Conservation (phyloP, 1,140 invertebrate species). For the Drosophila santomea region DNA sequence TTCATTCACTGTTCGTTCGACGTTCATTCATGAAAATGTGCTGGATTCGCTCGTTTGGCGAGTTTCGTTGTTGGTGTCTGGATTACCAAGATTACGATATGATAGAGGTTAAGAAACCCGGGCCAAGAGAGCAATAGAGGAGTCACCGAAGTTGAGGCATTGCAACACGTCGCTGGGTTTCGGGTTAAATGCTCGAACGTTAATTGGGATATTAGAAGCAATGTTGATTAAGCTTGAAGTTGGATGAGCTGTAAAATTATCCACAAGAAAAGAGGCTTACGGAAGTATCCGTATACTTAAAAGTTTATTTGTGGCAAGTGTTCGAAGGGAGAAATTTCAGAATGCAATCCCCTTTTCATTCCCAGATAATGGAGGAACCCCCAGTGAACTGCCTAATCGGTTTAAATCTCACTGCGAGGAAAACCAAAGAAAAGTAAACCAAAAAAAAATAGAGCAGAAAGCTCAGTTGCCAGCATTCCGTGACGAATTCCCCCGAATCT, state of each 20-base stretch:
- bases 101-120: conserved; percentile 24
- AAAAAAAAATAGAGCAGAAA: conserved; percentile 48
- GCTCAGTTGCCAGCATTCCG: conserved; percentile 23
- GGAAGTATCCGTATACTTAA: no score
- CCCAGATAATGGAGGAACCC: conserved; percentile 1
- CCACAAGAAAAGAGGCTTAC: no score
- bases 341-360: conserved; percentile 3
- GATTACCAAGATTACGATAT: conserved; percentile 36
- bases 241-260: not conserved
- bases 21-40: conserved; percentile 73
- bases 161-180: conserved; percentile 66
- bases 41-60: conserved; percentile 56
- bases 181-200: conserved; percentile 51
- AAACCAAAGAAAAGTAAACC: no score
- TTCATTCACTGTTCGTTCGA: conserved; percentile 23
- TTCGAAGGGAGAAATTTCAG: no score
- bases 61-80: conserved; percentile 40
- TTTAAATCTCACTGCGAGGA: conserved; percentile 38
- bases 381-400: conserved; percentile 45
- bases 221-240: not conserved
- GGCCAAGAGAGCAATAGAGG: not conserved
- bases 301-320: not conserved
- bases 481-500: conserved; percentile 32
- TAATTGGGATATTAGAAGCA: conserved; percentile 57
- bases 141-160: conserved; percentile 45